phyloP scores from a whole-genome alignment of 2,888 invertebrate genomes.

The Eudemis profundana region DNA sequence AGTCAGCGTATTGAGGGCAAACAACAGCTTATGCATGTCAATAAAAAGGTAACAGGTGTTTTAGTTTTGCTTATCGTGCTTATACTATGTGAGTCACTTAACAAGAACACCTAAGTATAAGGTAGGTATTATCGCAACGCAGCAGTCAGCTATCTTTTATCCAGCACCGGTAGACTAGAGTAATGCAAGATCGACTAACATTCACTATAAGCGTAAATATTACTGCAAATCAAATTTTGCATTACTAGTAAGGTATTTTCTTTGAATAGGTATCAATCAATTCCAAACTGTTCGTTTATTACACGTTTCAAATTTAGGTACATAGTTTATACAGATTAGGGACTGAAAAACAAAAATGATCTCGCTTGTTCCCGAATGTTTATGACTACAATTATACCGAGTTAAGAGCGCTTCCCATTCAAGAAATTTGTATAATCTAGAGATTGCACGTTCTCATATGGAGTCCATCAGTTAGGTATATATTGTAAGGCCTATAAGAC shows the following conservation, averaged over 20 bases:
- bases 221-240: constrained; percentile 57
- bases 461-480: neutral
- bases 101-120: neutral
- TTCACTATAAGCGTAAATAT: constrained; percentile 67
- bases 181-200: constrained; percentile 68
- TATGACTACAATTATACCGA: too few species aligned
- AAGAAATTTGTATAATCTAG: neutral
- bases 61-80: neutral
- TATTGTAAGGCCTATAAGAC: neutral
- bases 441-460: neutral
- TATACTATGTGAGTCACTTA: constrained; percentile 5
- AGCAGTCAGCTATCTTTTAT: constrained; percentile 57
- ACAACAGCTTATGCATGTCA: neutral
- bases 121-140: constrained; percentile 53
- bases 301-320: neutral
- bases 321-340: neutral
- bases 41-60: neutral
- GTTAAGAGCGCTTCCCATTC: neutral
- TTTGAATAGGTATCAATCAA: neutral
- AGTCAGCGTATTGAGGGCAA: neutral
- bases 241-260: neutral
- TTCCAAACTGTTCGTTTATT: neutral
- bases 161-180: constrained; percentile 81
- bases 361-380: too few species aligned
- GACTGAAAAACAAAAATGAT: too few species aligned